These are phyloP conservation scores for Drosophila sucinea DNA, from an alignment of 1,140 invertebrate species.

Conservation along the genomic window DNA sequence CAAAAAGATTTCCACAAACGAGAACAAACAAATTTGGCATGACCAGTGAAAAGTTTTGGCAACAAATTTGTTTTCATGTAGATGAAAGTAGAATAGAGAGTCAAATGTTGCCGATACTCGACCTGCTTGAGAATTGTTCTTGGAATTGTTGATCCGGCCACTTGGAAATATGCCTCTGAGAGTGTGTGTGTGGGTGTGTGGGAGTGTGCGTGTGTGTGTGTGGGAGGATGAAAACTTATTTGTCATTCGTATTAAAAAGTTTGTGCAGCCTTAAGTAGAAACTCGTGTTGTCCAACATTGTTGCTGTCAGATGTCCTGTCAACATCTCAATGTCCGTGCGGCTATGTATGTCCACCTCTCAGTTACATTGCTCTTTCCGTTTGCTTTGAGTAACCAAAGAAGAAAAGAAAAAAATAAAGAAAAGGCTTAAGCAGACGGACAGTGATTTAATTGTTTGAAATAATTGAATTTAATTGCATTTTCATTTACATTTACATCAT, in stretches of 20 bases:
- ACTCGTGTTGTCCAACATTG: slow-evolving; percentile 61
- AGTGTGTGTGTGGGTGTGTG: slow-evolving; percentile 15
- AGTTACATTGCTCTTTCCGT: not conserved
- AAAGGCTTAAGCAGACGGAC: not conserved
- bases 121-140: not conserved
- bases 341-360: slow-evolving; percentile 2
- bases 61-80: slow-evolving; percentile 38
- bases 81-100: slow-evolving; percentile 8
- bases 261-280: slow-evolving; percentile 70
- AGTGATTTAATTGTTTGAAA: slow-evolving; percentile 1
- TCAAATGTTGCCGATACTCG: slow-evolving; percentile 44
- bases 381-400: not conserved
- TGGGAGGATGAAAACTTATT: slow-evolving; percentile 36
- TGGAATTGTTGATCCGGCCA: slow-evolving; percentile 14
- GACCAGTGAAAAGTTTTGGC: slow-evolving; percentile 55
- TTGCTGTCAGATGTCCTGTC: slow-evolving; percentile 56
- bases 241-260: slow-evolving; percentile 67
- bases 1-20: slow-evolving; percentile 29
- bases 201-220: not conserved
- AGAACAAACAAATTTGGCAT: slow-evolving; percentile 54
- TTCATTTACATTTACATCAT: not conserved
- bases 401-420: not conserved
- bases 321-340: slow-evolving; percentile 36
- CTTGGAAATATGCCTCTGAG: slow-evolving; percentile 9
- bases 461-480: slow-evolving; percentile 1